phyloP scores from a whole-genome alignment of 2,888 invertebrate genomes.

The Venustoraphidia nigricollis region DNA sequence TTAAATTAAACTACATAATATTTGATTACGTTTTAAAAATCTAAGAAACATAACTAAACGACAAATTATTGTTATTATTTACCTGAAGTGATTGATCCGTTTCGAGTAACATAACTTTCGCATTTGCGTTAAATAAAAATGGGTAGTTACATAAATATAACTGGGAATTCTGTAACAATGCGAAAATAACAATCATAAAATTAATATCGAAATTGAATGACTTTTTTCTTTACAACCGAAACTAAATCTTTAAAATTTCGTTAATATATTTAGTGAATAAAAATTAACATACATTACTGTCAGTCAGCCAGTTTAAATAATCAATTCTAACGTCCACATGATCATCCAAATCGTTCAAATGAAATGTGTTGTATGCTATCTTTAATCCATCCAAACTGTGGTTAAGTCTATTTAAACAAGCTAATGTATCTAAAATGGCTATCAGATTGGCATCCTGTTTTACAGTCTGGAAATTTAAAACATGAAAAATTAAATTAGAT shows the following conservation, averaged over 20 bases:
- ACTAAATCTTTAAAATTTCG: not conserved
- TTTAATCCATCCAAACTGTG: constrained; percentile 46
- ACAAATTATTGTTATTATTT: constrained; percentile 11
- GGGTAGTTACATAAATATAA: constrained; percentile 85
- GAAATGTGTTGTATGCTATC: constrained; percentile 72
- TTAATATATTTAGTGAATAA: not conserved
- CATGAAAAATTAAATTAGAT: not conserved
- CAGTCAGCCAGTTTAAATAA: constrained; percentile 66
- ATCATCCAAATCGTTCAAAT: constrained; percentile 65
- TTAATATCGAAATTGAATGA: too few relatives aligned
- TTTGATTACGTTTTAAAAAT: not conserved
- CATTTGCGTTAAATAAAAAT: constrained; percentile 86
- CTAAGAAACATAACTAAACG: constrained; percentile 7
- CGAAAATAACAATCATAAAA: not conserved
- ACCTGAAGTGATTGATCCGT: constrained; percentile 80
- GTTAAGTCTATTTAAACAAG: constrained; percentile 59
- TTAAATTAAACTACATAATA: constrained; percentile 3
- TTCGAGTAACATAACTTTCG: constrained; percentile 74
- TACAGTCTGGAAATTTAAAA: constrained; percentile 34
- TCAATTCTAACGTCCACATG: constrained; percentile 69
- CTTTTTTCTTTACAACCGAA: not conserved
- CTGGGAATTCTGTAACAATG: constrained; percentile 32
- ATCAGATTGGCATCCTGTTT: constrained; percentile 41
- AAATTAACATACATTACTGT: constrained; percentile 34
- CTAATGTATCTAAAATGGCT: constrained; percentile 47